Evolutionary conservation across 2,797 vertebrate species (phyloP).

Genomic region (Garrulus glandarius): DNA sequence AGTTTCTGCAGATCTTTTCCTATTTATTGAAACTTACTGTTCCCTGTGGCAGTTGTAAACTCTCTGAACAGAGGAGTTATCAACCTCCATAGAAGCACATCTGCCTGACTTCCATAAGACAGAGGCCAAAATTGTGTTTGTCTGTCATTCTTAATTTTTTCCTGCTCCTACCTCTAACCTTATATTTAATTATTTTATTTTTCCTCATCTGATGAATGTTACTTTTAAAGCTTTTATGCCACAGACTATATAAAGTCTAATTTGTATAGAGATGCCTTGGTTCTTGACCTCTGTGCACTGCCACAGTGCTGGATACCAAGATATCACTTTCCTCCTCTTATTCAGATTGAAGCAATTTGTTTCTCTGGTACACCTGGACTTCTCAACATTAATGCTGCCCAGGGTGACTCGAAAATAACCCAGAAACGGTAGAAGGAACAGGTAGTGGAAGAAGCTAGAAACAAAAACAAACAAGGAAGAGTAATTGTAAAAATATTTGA

Average conservation of each 20-base stretch:
- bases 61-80: not conserved
- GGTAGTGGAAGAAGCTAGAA: not conserved
- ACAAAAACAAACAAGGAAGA: not conserved
- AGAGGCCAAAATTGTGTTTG: not conserved
- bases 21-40: not conserved
- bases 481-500: not conserved
- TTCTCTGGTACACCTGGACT: not conserved
- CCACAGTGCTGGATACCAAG: not conserved
- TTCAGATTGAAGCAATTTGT: not conserved
- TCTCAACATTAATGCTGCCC: not conserved
- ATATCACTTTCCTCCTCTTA: not conserved
- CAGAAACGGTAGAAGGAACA: not conserved
- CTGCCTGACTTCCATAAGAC: not conserved
- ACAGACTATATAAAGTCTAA: not conserved
- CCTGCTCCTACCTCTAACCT: not conserved
- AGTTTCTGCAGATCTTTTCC: not conserved
- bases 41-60: not conserved
- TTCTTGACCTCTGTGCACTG: not conserved
- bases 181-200: not conserved
- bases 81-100: not conserved
- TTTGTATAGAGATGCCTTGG: not conserved
- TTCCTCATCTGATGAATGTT: not conserved
- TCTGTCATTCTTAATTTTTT: not conserved
- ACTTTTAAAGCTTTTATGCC: not conserved
- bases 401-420: not conserved